Evolutionary conservation across 2,797 vertebrate species (phyloP), one percentile per base, ranked within the genome.

Genomic region (Margarornis squamiger): DNA sequence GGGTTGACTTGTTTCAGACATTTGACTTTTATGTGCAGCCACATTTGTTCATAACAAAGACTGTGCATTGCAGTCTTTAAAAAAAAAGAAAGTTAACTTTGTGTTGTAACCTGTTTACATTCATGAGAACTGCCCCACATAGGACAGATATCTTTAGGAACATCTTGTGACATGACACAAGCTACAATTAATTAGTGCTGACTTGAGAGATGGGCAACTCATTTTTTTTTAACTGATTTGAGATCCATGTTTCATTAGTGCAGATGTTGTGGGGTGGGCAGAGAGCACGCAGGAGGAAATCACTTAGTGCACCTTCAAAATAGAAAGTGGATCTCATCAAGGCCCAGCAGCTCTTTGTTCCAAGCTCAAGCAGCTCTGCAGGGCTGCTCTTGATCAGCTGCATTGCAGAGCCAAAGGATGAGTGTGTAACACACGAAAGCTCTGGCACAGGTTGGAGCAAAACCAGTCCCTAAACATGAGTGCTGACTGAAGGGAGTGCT

Each of bases 191-290:
- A 84, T 78, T 55, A 36, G 13, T 73, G 34, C 48, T 85, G 55
- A 52, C 22, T 68, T 55, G 62, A 85, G 66, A 54, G 70, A 51
- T 36, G n/a, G 32, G n/a, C 20, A 55, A 1, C 27, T 73, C 17
- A 29, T 59, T n/a, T 34, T 65, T 65, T 74, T 68, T 38, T 34
- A 61, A 43, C 22, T 27, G 5, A 0, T 72, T 20, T 78, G 81
- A 86, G 55, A 23, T 52, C 7, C 5, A 0, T 0, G 0, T 73
- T 86, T 72, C 58, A 5, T n/a, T 73, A 4, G 4, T 74, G 59
- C 63, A 57, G 38, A 43, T 18, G 11, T 3, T 79, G 41, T 49
- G 81, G 41, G 9, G 45, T 59, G n/a, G 45, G n/a, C 23, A 11
- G 83, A 65, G n/a, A 45, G 63, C 14, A 4, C 3, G 8, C 18